phyloP scores from a whole-genome alignment of 2,113 vertebrate genomes.

The cattle (Bos taurus) region DNA sequence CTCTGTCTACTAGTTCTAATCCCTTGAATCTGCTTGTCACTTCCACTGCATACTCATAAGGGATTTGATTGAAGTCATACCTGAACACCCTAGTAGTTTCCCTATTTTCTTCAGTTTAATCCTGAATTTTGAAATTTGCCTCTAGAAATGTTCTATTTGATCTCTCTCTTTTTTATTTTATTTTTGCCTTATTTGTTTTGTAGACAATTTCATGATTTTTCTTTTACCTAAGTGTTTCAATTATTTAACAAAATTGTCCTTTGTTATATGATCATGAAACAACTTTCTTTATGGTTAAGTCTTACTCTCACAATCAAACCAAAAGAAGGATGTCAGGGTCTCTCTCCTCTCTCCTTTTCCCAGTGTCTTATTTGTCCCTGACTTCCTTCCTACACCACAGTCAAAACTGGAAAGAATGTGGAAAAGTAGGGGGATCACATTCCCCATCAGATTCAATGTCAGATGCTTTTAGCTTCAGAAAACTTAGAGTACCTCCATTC shows the following conservation, averaged over 20 bases:
- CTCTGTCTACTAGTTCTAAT: background rate
- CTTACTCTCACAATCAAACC: accelerated
- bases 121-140: background rate
- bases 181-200: background rate
- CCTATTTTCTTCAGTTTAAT: background rate
- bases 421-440: accelerated
- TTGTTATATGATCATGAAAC: background rate
- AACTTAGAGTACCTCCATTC: background rate
- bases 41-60: background rate
- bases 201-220: too few relatives aligned
- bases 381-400: background rate
- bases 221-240: background rate
- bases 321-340: background rate
- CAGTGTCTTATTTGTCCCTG: background rate
- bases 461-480: accelerated
- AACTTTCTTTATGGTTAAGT: background rate
- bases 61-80: background rate
- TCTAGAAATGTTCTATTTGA: background rate
- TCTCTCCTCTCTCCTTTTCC: background rate
- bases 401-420: background rate
- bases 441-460: background rate
- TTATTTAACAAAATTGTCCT: background rate
- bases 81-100: background rate
- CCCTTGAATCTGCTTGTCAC: background rate
- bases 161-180: too few relatives aligned